Conservation (phyloP, 2,113 vertebrate species). For the Gasterosteus aculeatus region DNA sequence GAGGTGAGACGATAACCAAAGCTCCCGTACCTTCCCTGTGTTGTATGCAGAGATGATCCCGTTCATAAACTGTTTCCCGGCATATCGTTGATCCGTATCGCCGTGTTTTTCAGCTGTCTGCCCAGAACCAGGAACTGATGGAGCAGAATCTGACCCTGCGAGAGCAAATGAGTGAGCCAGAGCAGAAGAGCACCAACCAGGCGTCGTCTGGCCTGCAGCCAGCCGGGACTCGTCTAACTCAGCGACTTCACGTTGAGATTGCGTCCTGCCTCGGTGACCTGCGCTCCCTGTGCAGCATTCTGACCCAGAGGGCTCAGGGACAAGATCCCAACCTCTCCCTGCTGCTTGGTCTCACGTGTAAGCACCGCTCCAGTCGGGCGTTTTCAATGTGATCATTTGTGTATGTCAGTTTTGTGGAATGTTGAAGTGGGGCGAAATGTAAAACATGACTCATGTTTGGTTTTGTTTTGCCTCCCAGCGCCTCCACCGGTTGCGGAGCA, state of each 20-base stretch:
- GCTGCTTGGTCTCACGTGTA: conserved; percentile 92
- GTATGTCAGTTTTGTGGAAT: background rate
- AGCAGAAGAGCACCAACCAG: conserved; percentile 61
- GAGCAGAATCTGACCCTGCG: conserved; percentile 93
- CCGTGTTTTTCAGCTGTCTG: conserved; percentile 84
- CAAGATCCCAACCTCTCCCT: conserved; percentile 95
- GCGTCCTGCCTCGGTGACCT: conserved; percentile 89
- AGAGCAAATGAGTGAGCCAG: conserved; percentile 85
- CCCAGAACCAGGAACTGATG: conserved; percentile 95
- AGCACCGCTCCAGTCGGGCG: conserved; percentile 49
- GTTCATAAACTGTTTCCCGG: background rate
- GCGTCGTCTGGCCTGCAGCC: conserved; percentile 71
- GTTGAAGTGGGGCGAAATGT: background rate
- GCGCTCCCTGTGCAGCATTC: conserved; percentile 91
- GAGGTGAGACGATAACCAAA: conserved; percentile 81
- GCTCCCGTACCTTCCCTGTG: too few relatives aligned
- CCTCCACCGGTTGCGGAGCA: conserved; percentile 75
- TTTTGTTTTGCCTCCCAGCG: conserved; percentile 72
- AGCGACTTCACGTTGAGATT: conserved; percentile 86
- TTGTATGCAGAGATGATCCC: background rate
- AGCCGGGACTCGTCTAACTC: conserved; percentile 73
- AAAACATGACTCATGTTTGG: background rate
- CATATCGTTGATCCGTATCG: background rate
- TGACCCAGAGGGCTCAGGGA: conserved; percentile 93
- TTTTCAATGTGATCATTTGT: background rate